Base-by-base conservation (phyloP, 2,797 vertebrate species). In the Gallinago nigripennis region DNA sequence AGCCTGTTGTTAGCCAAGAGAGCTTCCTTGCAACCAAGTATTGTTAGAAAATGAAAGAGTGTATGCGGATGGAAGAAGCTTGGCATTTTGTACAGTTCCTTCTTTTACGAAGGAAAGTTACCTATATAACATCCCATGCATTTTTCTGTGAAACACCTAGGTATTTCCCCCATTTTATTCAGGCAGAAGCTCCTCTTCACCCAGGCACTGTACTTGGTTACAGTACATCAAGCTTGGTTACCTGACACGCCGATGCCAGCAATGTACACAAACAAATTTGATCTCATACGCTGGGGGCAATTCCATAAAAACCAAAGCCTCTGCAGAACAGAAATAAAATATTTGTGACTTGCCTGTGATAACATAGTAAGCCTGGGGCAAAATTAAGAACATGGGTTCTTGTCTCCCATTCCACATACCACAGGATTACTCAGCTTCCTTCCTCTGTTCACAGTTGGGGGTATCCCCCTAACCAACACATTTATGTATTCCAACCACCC, bases 371-470 rank as follows among this genome's bases (percentile, higher is more conserved):
- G 43, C 56, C 63, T 45, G 25, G 19, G 39, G n/a, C 48, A 92
- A 84, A 95, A 73, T 56, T 30, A 85, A 31, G 73, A 88, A 20
- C 43, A 41, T 3, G 9, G 15, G 5, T 25, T 83, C 45, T 75
- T 9, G 11, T 41, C 61, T 94, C 51, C 50, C 21, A 23, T 75
- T 88, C 66, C 66, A 58, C 33, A 66, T 66, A 84, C 28, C 56
- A 58, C 57, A 37, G 77, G 53, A 94, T 90, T 88, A 90, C 58
- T 86, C 58, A 53, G 56, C 73, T 94, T 88, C 58, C 93, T 90
- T 86, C 73, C 35, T 78, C 50, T 56, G 27, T 56, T 58, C 77
- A 16, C 58, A 80, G 71, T 1, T 73, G 71, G 60, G 70, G 71
- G 17, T 61, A 63, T 57, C 16, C 43, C 70, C 46, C 15, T n/a